Conservation (phyloP, 2,797 vertebrate genomes). For the Gymnopithys bicolor region DNA sequence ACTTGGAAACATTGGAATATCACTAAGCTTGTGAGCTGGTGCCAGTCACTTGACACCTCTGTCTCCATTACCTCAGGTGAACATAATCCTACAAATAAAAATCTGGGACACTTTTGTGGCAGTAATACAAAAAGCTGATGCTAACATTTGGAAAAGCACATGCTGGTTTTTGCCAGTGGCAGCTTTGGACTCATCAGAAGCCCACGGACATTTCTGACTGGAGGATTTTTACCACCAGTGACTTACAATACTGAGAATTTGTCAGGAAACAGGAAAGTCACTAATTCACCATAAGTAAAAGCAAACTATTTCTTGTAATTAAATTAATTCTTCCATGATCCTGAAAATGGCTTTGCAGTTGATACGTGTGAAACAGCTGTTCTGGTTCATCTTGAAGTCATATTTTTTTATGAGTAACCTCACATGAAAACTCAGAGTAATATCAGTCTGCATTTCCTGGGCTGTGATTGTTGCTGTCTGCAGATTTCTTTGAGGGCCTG, state of each 20-base stretch:
- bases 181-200: neutral
- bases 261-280: neutral
- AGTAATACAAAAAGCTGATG: neutral
- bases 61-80: neutral
- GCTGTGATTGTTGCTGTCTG: neutral
- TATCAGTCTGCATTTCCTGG: neutral
- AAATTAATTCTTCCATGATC: neutral
- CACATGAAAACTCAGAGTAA: neutral
- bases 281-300: neutral
- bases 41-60: neutral
- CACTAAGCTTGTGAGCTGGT: neutral
- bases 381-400: neutral
- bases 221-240: neutral
- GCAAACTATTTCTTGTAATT: neutral
- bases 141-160: neutral
- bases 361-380: neutral
- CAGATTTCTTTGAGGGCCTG: constrained; percentile 6
- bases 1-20: neutral
- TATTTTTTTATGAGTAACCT: neutral
- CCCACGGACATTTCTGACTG: neutral
- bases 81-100: neutral
- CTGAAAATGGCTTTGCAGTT: neutral
- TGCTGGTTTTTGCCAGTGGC: neutral
- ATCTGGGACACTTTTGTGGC: neutral
- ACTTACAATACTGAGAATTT: neutral